These are phyloP conservation scores for Melanophora roralis DNA, from an alignment of 2,888 invertebrate species.

Conservation along the genomic window DNA sequence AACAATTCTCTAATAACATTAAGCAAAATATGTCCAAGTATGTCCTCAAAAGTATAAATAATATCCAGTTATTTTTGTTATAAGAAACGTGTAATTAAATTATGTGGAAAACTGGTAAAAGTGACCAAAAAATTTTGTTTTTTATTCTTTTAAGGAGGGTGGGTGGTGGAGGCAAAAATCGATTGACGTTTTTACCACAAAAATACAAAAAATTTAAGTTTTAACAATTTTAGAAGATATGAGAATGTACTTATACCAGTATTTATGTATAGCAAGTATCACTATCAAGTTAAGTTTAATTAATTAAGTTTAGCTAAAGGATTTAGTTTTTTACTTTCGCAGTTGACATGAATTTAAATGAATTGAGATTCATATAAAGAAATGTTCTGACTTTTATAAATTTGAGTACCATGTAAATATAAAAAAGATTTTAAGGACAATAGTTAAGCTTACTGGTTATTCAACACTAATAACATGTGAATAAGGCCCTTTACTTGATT, in stretches of 20 bases:
- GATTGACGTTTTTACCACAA: conserved; percentile 19
- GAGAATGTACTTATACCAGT: too few relatives aligned
- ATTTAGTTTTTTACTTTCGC: not conserved
- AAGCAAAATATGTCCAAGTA: conserved; percentile 9
- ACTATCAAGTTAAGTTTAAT: conserved; percentile 6
- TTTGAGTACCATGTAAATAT: too few relatives aligned
- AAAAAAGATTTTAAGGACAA: too few relatives aligned
- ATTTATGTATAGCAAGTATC: not conserved
- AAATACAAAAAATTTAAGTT: not conserved
- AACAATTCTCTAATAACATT: conserved; percentile 54
- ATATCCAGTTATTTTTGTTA: conserved; percentile 17
- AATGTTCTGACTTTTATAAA: too few relatives aligned
- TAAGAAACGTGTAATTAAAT: conserved; percentile 55
- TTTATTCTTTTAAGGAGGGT: not conserved
- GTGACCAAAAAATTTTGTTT: conserved; percentile 17
- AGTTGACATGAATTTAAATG: not conserved
- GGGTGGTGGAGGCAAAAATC: not conserved
- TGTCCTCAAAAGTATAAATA: conserved; percentile 31
- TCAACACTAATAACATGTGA: too few relatives aligned
- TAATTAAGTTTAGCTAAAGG: not conserved
- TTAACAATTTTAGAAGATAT: not conserved
- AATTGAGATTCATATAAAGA: not conserved
- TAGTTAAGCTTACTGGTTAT: too few relatives aligned
- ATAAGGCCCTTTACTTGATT: too few relatives aligned
- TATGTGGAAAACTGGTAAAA: conserved; percentile 26